Evolutionary conservation across 2,797 vertebrate species (phyloP).

Genomic region (Tenualosa thibaudeaui): DNA sequence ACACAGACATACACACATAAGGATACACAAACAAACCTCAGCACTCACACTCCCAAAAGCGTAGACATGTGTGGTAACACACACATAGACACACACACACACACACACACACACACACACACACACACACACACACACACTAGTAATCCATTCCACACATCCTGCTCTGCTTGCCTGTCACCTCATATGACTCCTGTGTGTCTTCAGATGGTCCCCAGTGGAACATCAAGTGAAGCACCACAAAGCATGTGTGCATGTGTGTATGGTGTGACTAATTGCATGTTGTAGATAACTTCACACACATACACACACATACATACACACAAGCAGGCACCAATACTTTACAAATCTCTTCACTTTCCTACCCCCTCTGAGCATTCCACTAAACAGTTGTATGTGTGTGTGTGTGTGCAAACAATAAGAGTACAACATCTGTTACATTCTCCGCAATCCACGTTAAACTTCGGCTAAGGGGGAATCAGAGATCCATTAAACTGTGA

Average conservation of each 20-base stretch:
- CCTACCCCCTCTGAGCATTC: conserved; percentile 43
- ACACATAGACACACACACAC: neutral
- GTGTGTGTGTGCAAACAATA: conserved; percentile 48
- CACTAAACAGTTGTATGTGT: conserved; percentile 30
- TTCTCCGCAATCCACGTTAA: conserved; percentile 54
- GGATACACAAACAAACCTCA: too few relatives aligned
- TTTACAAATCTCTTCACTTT: conserved; percentile 44
- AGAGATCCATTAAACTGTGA: conserved; percentile 55
- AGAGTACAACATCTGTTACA: conserved; percentile 46
- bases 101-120: too few relatives aligned
- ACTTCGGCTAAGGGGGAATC: conserved; percentile 52
- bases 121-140: neutral
- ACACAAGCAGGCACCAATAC: conserved; percentile 32
- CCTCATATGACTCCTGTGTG: neutral
- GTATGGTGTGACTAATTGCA: neutral
- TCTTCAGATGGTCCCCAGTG: neutral
- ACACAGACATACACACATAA: neutral
- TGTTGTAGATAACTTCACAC: conserved; percentile 9
- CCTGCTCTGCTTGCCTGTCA: neutral
- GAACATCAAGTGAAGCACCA: neutral
- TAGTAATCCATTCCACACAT: neutral
- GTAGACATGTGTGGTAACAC: neutral
- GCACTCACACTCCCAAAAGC: too few relatives aligned
- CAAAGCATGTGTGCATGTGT: neutral
- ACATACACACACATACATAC: neutral